Conservation (phyloP, 2,888 invertebrate genomes). For the Steinernema scapterisci region DNA sequence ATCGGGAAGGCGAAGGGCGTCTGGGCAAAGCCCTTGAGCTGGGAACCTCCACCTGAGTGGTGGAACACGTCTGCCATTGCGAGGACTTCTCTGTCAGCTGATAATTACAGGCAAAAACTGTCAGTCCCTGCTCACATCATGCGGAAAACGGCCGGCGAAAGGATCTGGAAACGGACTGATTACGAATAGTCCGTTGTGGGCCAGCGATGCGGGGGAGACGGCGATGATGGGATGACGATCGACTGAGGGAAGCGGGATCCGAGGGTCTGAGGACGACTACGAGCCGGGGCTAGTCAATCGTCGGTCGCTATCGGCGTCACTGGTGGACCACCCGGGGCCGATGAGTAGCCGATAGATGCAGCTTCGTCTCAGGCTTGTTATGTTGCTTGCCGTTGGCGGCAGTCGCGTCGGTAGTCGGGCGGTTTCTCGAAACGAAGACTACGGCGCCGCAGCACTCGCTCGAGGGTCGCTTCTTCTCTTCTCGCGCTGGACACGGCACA, state of each 20-base stretch:
- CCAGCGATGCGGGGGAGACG: neutral
- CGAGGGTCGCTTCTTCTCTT: neutral
- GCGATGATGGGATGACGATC: neutral
- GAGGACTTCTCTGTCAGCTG: neutral
- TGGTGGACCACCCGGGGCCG: slow-evolving; percentile 2
- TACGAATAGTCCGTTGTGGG: slow-evolving; percentile 27
- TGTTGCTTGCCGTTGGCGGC: neutral
- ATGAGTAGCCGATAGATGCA: slow-evolving; percentile 4
- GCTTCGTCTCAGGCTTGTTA: slow-evolving; percentile 30
- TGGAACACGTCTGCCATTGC: slow-evolving; percentile 38
- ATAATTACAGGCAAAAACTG: slow-evolving; percentile 9
- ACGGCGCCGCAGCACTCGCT: slow-evolving; percentile 5
- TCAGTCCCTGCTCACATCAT: slow-evolving; percentile 20
- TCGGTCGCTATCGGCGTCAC: neutral
- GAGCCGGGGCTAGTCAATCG: slow-evolving; percentile 20
- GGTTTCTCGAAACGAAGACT: slow-evolving; percentile 16
- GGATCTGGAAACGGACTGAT: slow-evolving; percentile 4
- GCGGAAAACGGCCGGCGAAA: neutral
- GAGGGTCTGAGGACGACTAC: slow-evolving; percentile 19
- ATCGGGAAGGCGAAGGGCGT: slow-evolving; percentile 42
- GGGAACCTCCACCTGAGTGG: slow-evolving; percentile 34
- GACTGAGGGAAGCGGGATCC: neutral
- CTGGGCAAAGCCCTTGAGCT: slow-evolving; percentile 44
- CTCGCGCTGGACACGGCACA: slow-evolving; percentile 18
- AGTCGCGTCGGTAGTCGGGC: slow-evolving; percentile 3